Percentiles rank a stretch among this genome's conserved stretches.
Conservation (phyloP, 2,888 invertebrate genomes). For the Watsonalla cultraria region DNA sequence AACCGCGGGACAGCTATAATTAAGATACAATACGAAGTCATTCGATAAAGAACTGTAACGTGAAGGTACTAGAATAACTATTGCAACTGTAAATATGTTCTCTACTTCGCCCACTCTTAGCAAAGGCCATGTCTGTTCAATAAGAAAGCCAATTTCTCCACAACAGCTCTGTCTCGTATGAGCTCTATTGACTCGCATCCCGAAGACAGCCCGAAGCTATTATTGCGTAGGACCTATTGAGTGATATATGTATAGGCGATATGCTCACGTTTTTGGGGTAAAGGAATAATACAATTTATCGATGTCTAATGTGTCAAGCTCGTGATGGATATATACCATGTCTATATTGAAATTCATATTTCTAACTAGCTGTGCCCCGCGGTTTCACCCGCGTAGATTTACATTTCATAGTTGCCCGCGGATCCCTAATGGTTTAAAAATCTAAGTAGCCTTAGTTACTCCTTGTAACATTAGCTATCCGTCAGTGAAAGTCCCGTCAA, state of each 20-base stretch:
- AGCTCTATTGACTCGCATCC: slow-evolving; percentile 51
- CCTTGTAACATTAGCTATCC: too few species aligned
- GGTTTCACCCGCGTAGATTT: too few species aligned
- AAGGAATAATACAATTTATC: background rate
- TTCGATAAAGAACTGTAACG: too few species aligned
- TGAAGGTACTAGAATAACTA: too few species aligned
- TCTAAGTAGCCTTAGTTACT: too few species aligned
- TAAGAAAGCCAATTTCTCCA: slow-evolving; percentile 70
- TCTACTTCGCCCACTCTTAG: background rate
- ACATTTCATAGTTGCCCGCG: too few species aligned
- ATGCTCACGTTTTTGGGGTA: background rate
- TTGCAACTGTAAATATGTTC: background rate
- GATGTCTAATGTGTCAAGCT: background rate
- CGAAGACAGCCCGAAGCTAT: slow-evolving; percentile 36
- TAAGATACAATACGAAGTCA: too few species aligned
- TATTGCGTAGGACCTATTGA: slow-evolving; percentile 42
- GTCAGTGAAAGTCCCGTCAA: too few species aligned
- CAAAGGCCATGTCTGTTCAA: slow-evolving; percentile 52
- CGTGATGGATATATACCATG: too few species aligned
- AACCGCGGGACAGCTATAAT: too few species aligned
- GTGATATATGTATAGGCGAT: slow-evolving; percentile 21
- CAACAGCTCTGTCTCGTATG: slow-evolving; percentile 37
- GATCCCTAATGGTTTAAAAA: too few species aligned
- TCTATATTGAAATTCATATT: background rate
- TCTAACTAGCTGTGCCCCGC: too few species aligned